A percentile compares a stretch with the other conserved stretches of the same genome.
Evolutionary conservation across 2,113 vertebrate species (phyloP).

Genomic region (Peromyscus polionotus): DNA sequence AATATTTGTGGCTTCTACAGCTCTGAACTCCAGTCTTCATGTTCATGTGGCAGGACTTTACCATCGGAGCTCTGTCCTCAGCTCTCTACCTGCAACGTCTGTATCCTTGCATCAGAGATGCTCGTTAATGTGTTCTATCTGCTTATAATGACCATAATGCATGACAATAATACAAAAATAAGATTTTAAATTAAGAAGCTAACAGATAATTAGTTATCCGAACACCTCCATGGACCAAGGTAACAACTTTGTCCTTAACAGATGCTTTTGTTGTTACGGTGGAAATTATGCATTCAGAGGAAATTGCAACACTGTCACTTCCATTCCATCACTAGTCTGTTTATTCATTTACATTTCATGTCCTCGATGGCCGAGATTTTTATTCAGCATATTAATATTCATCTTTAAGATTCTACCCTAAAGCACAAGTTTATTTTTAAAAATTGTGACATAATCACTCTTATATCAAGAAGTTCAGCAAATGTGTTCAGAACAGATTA

Average conservation of each 20-base stretch:
- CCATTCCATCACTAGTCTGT: not conserved
- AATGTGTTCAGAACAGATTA: not conserved
- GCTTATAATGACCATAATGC: not conserved
- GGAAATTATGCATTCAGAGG: constrained; percentile 35
- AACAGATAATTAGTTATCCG: constrained; percentile 49
- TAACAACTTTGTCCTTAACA: constrained; percentile 56
- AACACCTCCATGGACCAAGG: not conserved
- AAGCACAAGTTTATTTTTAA: not conserved
- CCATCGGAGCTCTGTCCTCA: too few relatives aligned
- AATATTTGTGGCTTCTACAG: not conserved
- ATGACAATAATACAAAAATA: not conserved
- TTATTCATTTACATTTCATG: constrained; percentile 44
- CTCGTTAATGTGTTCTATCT: constrained; percentile 35
- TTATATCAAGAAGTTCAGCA: not conserved
- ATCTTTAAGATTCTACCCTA: constrained; percentile 26
- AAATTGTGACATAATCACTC: not conserved
- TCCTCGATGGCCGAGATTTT: constrained; percentile 24
- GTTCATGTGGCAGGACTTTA: not conserved
- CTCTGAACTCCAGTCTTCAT: not conserved
- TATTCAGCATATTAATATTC: constrained; percentile 29
- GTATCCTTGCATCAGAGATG: not conserved
- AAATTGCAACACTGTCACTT: constrained; percentile 14
- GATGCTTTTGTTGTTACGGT: not conserved
- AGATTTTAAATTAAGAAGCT: constrained; percentile 39
- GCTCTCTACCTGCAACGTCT: not conserved